Base-by-base conservation (phyloP, 2,888 invertebrate genomes). In the Parelbella ahira region DNA sequence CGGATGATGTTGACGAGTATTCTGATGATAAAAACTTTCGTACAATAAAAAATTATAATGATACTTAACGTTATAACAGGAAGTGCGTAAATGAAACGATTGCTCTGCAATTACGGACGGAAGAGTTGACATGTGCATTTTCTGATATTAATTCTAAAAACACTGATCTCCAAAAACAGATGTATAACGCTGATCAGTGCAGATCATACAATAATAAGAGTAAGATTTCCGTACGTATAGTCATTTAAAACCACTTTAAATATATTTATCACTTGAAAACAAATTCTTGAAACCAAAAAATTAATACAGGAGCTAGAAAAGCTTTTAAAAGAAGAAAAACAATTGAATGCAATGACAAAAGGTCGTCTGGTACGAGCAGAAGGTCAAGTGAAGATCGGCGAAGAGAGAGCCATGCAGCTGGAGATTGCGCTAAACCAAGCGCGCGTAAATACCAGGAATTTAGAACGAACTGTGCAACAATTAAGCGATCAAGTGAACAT, bases 301-400 rank as follows among this genome's bases (percentile, higher is more conserved):
- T n/a, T n/a, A n/a, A n/a, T n/a, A n/a, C 15, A 86, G 86, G 81
- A 79, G 48, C 54, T 84, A 10, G 80, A 82, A 56, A 81, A 71
- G 47, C 71, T 74, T 21, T 44, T 86, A 7, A 80, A 78, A 48
- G 79, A 80, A 25, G 79, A 81, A 48, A 76, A 68, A 47, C 61
- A 57, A 32, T 75, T 73, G 42, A 68, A 58, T 33, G 47, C 48
- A 1, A 28, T 63, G 1, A 38, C 77, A 3, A 68, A 50, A 48
- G 76, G 80, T 4, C 69, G 73, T 1, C 52, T 78, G 10, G 45
- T 58, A 0, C 63, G 69, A 15, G 55, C 75, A 1, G 79, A 80
- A 42, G 68, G 69, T 1, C 77, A 80, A 52, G 50, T 71, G 1
- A 83, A 75, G 47, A 68, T 65, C 0, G 64, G 56, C 8, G 51